Evolutionary conservation across 1,140 invertebrate genomes (phyloP).

Genomic region (Pachyrhynchus sulphureomaculatus): DNA sequence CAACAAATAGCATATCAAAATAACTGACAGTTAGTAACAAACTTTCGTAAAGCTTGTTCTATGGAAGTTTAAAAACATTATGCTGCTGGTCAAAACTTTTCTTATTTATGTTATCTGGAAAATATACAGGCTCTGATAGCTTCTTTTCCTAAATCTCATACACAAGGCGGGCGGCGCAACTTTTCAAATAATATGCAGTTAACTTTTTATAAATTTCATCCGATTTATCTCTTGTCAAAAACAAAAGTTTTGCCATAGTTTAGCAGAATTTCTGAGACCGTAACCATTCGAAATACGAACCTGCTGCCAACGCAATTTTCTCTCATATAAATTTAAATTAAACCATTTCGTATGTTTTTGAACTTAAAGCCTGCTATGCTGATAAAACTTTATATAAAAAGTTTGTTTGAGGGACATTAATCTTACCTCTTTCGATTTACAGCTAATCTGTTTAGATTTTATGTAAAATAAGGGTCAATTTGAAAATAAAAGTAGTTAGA

Average conservation of each 20-base stretch:
- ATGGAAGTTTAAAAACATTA: not conserved
- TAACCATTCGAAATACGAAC: not conserved
- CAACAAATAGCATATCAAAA: too few species aligned
- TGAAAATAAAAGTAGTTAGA: too few species aligned
- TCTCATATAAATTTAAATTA: conserved; percentile 5
- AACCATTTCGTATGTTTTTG: not conserved
- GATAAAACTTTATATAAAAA: not conserved
- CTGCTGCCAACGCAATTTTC: not conserved
- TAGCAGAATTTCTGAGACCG: not conserved
- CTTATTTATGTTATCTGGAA: not conserved
- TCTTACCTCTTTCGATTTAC: too few species aligned
- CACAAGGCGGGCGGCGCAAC: not conserved
- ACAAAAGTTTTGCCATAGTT: conserved; percentile 1
- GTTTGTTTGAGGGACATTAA: not conserved
- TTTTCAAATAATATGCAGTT: conserved; percentile 5
- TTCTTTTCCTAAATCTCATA: not conserved
- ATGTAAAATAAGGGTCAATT: too few species aligned
- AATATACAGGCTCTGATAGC: not conserved
- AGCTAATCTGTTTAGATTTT: too few species aligned
- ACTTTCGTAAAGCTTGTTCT: not conserved
- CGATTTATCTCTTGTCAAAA: conserved; percentile 3
- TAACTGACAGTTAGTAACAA: not conserved
- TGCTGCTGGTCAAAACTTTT: not conserved
- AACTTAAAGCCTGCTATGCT: not conserved
- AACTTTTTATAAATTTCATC: conserved; percentile 4